Evolutionary conservation across 1,140 invertebrate species (phyloP).

Genomic region (Dolichoris vasculosae): DNA sequence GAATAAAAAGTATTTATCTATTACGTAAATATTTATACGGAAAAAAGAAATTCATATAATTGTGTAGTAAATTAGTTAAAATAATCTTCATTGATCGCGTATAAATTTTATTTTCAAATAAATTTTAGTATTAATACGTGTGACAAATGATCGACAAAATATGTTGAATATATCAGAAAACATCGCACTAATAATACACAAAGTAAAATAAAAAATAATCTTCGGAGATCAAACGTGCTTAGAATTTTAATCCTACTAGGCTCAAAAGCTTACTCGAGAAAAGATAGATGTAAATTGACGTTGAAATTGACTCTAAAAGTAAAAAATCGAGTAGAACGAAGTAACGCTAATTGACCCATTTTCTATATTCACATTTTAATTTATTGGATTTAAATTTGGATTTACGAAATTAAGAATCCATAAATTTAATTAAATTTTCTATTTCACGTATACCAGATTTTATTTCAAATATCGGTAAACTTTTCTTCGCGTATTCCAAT

Average conservation of each 20-base stretch:
- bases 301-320: background rate
- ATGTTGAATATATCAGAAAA: background rate
- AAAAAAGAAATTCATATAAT: too few relatives aligned
- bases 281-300: background rate
- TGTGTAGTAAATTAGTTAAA: too few relatives aligned
- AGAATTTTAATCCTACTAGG: background rate
- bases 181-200: background rate
- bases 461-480: too few relatives aligned
- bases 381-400: background rate
- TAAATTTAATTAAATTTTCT: slow-evolving; percentile 2
- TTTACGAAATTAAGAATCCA: background rate
- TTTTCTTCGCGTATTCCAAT: too few relatives aligned
- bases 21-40: too few relatives aligned
- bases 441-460: background rate
- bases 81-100: too few relatives aligned
- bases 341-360: background rate
- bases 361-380: background rate
- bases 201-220: background rate
- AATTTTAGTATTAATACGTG: background rate
- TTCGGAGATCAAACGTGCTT: background rate
- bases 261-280: background rate
- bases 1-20: too few relatives aligned
- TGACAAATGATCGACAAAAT: background rate
- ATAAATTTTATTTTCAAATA: too few relatives aligned
- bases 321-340: background rate